phyloP scores from a whole-genome alignment of 2,888 invertebrate genomes.

The Eristalis tenax region DNA sequence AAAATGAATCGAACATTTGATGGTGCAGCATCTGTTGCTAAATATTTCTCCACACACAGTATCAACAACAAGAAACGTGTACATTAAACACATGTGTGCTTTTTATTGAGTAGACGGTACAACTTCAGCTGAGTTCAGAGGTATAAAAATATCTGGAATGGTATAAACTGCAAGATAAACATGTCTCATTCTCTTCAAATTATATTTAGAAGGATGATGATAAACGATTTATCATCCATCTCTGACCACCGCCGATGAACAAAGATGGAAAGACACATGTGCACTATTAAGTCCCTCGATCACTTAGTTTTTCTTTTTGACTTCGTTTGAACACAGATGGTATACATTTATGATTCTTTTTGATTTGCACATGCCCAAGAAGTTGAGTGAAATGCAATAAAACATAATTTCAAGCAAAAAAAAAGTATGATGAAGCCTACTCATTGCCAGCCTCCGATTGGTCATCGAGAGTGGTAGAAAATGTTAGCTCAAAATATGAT shows the following conservation, averaged over 20 bases:
- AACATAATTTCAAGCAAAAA: background rate
- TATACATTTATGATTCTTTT: constrained; percentile 51
- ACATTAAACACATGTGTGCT: constrained; percentile 8
- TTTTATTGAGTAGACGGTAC: background rate
- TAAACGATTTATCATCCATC: constrained; percentile 40
- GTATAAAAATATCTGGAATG: constrained; percentile 57
- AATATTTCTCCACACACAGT: constrained; percentile 31
- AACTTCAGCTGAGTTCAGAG: constrained; percentile 4
- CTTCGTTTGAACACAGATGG: constrained; percentile 39
- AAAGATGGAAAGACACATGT: constrained; percentile 24
- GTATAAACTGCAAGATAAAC: constrained; percentile 32
- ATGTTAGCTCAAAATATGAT: constrained; percentile 43
- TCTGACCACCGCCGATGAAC: background rate
- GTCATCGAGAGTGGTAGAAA: constrained; percentile 45
- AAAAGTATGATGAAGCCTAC: constrained; percentile 19
- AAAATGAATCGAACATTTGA: background rate
- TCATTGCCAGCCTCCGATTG: constrained; percentile 62
- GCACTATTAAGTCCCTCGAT: background rate
- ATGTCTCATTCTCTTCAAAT: constrained; percentile 13
- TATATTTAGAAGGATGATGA: constrained; percentile 56
- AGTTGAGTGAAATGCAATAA: constrained; percentile 53
- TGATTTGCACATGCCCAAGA: constrained; percentile 57
- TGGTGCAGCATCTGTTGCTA: constrained; percentile 46
- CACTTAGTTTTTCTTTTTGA: background rate
- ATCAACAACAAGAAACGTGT: constrained; percentile 14